Conservation (phyloP, 2,888 invertebrate genomes). For the Epinotia bilunana region DNA sequence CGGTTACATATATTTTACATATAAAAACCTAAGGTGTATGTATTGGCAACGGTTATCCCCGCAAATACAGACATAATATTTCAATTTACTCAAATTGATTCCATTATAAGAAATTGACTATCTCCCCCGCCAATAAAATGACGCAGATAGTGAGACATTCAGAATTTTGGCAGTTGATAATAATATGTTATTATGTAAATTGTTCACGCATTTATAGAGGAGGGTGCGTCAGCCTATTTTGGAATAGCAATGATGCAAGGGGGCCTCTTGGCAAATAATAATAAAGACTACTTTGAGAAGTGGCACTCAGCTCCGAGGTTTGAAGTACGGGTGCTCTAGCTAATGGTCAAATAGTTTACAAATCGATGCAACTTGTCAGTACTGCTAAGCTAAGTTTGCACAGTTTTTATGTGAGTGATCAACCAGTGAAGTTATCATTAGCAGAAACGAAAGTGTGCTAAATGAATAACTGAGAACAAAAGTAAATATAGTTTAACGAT, state of each 20-base stretch:
- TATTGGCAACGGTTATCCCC: conserved; percentile 19
- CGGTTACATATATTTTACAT: background rate
- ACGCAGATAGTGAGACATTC: conserved; percentile 45
- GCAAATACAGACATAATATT: conserved; percentile 57
- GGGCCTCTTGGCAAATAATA: background rate
- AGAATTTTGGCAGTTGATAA: conserved; percentile 65
- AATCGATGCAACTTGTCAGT: conserved; percentile 11
- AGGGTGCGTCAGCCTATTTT: conserved; percentile 21
- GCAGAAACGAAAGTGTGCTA: background rate
- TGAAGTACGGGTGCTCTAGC: background rate
- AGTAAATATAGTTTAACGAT: background rate
- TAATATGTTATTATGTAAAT: conserved; percentile 77
- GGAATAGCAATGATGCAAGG: conserved; percentile 16
- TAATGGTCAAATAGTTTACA: conserved; percentile 15
- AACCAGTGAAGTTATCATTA: background rate
- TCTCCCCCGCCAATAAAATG: conserved; percentile 54
- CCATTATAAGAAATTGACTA: conserved; percentile 57
- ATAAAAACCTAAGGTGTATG: background rate
- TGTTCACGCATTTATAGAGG: conserved; percentile 57
- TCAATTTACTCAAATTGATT: conserved; percentile 59
- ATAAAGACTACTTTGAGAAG: conserved; percentile 3
- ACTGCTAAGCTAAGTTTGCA: background rate
- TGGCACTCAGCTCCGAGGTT: conserved; percentile 1
- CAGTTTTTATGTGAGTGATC: background rate
- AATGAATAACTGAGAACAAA: too few species aligned